phyloP scores from a whole-genome alignment of 2,113 vertebrate genomes.

The Pandion haliaetus region DNA sequence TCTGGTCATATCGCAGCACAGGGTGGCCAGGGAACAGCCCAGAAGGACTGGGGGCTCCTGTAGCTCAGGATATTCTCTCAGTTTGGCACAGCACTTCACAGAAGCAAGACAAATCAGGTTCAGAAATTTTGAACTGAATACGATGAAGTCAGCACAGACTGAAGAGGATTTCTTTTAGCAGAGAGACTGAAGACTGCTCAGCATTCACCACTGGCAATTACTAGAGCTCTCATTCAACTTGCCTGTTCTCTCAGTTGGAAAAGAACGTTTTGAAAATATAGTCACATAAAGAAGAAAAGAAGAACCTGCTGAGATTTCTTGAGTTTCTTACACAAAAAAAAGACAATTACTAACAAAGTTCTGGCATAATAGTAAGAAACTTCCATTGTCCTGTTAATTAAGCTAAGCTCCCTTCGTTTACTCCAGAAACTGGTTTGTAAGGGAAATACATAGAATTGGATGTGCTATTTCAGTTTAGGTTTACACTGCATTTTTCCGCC shows the following conservation, averaged over 20 bases:
- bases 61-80: background rate
- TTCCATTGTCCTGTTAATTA: background rate
- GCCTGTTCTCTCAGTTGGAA: background rate
- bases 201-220: background rate
- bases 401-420: background rate
- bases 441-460: background rate
- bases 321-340: background rate
- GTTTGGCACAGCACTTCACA: background rate
- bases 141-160: background rate
- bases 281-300: background rate
- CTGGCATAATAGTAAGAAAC: background rate
- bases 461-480: background rate
- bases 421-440: background rate
- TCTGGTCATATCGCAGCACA: fast-evolving
- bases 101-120: background rate
- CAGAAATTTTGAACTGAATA: background rate
- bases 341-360: background rate
- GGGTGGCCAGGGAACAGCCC: background rate
- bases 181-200: background rate
- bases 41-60: background rate
- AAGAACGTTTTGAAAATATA: background rate
- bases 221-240: background rate
- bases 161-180: background rate
- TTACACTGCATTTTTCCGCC: conserved; percentile 25
- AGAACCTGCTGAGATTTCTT: background rate